Evolutionary conservation across 1,140 invertebrate genomes (phyloP).

Genomic region (Eriocheir sinensis): DNA sequence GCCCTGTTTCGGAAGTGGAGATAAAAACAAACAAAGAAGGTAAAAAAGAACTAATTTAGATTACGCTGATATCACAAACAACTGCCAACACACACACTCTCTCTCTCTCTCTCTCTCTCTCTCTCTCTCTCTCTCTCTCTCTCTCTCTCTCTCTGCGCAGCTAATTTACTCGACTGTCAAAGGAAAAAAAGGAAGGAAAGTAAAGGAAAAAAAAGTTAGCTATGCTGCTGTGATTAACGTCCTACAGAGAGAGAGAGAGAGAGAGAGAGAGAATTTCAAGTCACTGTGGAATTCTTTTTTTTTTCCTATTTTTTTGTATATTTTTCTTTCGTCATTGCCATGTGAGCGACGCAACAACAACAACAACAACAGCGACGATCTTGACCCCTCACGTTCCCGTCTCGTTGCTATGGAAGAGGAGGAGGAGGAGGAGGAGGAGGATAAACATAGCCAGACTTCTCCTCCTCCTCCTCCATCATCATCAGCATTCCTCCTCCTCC

Average conservation of each 20-base stretch:
- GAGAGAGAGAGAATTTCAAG: not conserved
- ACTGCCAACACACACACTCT: not conserved
- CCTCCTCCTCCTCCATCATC: not conserved
- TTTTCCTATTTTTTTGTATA: too few relatives aligned
- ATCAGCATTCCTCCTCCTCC: not conserved
- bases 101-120: constrained; percentile 38
- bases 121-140: constrained; percentile 47
- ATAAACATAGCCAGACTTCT: not conserved
- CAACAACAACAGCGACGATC: not conserved
- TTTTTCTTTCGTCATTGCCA: constrained; percentile 22
- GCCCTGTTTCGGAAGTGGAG: too few relatives aligned
- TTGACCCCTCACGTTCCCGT: not conserved
- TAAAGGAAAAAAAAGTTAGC: too few relatives aligned
- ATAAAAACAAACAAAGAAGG: too few relatives aligned
- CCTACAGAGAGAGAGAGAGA: constrained; percentile 5
- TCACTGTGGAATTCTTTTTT: not conserved
- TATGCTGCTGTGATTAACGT: too few relatives aligned
- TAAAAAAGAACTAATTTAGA: too few relatives aligned
- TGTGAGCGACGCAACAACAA: not conserved
- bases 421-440: not conserved
- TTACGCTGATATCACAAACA: not conserved
- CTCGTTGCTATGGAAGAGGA: not conserved
- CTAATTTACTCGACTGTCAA: too few relatives aligned
- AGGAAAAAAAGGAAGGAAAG: too few relatives aligned
- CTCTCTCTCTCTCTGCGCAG: constrained; percentile 17